Percentiles rank a stretch among this genome's conserved stretches.
Evolutionary conservation across 2,797 vertebrate genomes (phyloP).

Genomic region (Sparus aurata): DNA sequence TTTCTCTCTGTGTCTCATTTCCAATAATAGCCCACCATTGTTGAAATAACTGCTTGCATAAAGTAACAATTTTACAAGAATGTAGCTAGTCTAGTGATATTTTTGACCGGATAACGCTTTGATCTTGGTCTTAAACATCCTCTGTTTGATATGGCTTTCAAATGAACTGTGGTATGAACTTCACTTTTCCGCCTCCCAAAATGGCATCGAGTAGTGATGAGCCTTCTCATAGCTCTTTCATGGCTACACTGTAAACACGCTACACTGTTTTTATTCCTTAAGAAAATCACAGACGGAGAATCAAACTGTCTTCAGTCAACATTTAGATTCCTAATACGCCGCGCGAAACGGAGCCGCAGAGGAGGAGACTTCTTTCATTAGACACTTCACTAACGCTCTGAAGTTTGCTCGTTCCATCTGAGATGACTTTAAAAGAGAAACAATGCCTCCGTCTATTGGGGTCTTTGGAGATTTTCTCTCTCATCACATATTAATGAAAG

Average conservation of each 20-base stretch:
- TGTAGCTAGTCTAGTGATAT: slow-evolving; percentile 61
- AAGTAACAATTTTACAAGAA: slow-evolving; percentile 67
- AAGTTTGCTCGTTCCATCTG: slow-evolving; percentile 85
- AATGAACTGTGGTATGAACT: slow-evolving; percentile 69
- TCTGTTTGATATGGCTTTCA: slow-evolving; percentile 78
- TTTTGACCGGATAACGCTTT: slow-evolving; percentile 70
- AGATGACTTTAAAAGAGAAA: slow-evolving; percentile 85
- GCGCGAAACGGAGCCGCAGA: slow-evolving; percentile 72
- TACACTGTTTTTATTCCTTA: slow-evolving; percentile 73
- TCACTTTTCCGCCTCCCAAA: slow-evolving; percentile 72
- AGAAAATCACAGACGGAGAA: slow-evolving; percentile 83
- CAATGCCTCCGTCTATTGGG: slow-evolving; percentile 82
- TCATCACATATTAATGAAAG: slow-evolving; percentile 85
- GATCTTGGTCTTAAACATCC: slow-evolving; percentile 71
- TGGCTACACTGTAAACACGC: slow-evolving; percentile 74
- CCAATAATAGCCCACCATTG: slow-evolving; percentile 66
- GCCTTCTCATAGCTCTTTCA: slow-evolving; percentile 77
- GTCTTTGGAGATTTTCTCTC: slow-evolving; percentile 83
- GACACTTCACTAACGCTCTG: slow-evolving; percentile 83
- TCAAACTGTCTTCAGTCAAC: slow-evolving; percentile 85
- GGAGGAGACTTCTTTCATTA: slow-evolving; percentile 85
- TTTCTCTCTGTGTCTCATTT: slow-evolving; percentile 58
- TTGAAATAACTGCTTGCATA: slow-evolving; percentile 65
- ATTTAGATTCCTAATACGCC: slow-evolving; percentile 85
- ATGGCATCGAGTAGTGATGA: slow-evolving; percentile 72